Evolutionary conservation across 2,797 vertebrate species (phyloP).

Genomic region (Lates japonicus): DNA sequence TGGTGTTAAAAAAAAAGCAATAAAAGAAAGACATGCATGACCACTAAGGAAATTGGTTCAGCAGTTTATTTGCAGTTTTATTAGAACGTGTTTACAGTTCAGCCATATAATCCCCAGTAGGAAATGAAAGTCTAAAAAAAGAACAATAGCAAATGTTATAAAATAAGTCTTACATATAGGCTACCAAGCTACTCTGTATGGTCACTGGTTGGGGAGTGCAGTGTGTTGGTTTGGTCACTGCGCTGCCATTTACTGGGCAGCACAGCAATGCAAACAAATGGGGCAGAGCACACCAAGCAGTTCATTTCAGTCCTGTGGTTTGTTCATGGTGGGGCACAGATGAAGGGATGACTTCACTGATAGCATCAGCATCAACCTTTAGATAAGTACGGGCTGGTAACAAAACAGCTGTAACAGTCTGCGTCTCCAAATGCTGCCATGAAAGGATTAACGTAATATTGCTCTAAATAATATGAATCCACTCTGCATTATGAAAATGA

Average conservation of each 20-base stretch:
- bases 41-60: constrained; percentile 60
- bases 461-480: constrained; percentile 51
- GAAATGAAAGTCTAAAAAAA: constrained; percentile 70
- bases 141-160: constrained; percentile 71
- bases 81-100: constrained; percentile 75
- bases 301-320: constrained; percentile 37
- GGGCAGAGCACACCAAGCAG: constrained; percentile 25
- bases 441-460: constrained; percentile 40
- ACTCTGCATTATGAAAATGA: constrained; percentile 39
- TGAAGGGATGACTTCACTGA: constrained; percentile 25
- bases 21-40: constrained; percentile 45
- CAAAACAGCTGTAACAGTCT: constrained; percentile 73
- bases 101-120: constrained; percentile 58
- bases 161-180: constrained; percentile 71
- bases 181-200: constrained; percentile 59
- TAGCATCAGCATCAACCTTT: constrained; percentile 28
- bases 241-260: constrained; percentile 24
- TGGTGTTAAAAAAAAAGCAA: constrained; percentile 23
- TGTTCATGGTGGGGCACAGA: constrained; percentile 33
- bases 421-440: constrained; percentile 59
- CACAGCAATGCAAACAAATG: constrained; percentile 47
- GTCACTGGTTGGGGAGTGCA: constrained; percentile 47
- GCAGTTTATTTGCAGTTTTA: constrained; percentile 80
- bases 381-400: constrained; percentile 45
- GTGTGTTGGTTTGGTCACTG: constrained; percentile 38